These are phyloP conservation scores for Urocyon cinereoargenteus DNA, from an alignment of 2,797 vertebrate genomes.

Conservation along the genomic window DNA sequence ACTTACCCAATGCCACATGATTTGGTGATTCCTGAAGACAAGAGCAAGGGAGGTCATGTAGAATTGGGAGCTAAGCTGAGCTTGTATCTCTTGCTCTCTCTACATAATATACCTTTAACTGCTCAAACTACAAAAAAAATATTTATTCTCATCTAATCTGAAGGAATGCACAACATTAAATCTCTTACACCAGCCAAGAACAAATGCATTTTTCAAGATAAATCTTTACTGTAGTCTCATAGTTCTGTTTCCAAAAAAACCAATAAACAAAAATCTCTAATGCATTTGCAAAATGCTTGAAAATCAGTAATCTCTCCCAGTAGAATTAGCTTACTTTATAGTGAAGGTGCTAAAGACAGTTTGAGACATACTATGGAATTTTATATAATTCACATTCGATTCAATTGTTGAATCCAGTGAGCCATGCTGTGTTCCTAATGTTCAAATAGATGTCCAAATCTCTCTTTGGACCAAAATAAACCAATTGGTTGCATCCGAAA, in stretches of 20 bases:
- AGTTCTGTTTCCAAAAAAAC: neutral
- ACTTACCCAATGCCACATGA: neutral
- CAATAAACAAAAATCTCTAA: neutral
- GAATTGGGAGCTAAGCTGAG: neutral
- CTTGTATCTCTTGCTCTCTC: neutral
- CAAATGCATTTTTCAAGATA: conserved; percentile 32
- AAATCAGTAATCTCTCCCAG: conserved; percentile 32
- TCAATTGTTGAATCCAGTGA: neutral
- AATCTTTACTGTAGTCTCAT: neutral
- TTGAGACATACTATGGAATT: neutral
- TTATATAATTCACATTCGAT: neutral
- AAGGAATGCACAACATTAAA: conserved; percentile 28
- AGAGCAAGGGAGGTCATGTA: neutral
- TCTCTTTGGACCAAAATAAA: conserved; percentile 71
- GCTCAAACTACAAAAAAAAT: neutral
- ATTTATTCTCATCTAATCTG: conserved; percentile 34
- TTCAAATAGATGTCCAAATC: conserved; percentile 20
- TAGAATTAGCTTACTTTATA: conserved; percentile 12
- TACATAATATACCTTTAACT: neutral
- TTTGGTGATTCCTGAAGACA: conserved; percentile 19
- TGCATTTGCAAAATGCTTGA: conserved; percentile 35
- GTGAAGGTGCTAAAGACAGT: conserved; percentile 37
- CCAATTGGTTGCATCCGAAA: conserved; percentile 61
- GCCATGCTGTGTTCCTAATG: conserved; percentile 41
- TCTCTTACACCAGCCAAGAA: conserved; percentile 34